Evolutionary conservation across 1,140 invertebrate genomes (phyloP), one percentile per base, ranked within the genome.

Genomic region (Drosophila murphyi): DNA sequence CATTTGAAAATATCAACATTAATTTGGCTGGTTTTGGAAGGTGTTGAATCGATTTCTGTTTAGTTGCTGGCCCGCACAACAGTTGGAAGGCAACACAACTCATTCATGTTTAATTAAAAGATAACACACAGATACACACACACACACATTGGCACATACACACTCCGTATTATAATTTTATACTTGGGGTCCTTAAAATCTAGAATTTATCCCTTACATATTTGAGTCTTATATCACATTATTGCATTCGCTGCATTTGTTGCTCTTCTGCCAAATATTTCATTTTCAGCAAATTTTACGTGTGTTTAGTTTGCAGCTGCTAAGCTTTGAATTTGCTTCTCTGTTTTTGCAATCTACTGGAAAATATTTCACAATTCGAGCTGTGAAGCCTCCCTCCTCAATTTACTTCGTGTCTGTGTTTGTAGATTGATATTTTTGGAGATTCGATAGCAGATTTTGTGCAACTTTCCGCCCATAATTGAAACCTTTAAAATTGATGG

Each of bases 101-200:
- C 85, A 80, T 89, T 89, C 85, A 88, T 88, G 80, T 88, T 88
- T 88, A 88, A 88, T 88, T 88, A 88, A 88, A 88, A 88, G 83
- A 88, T 88, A 88, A 87, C 82, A 87, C 76, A 79, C 50, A 72
- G 64, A 62, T 12, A 43, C 35, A 41, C 32, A 56, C 48, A 72
- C 43, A 56, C 51, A 63, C 57, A 48, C 34, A 57, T 20, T 5
- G 7, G 29, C 48, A 29, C 32, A n/a, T 12, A 10, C 52, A 37
- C 4, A 63, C 41, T 45, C 45, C 59, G 8, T 31, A 4, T 51
- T 37, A 39, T 62, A 5, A 45, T 54, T 70, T 78, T 45, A 57
- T 64, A 68, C 83, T 70, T 88, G 70, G 78, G 74, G 76, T 78
- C 70, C 69, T 89, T 67, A 72, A 74, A 89, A 76, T 82, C 85